phyloP scores from a whole-genome alignment of 2,113 vertebrate species.

The Notechis scutatus region DNA sequence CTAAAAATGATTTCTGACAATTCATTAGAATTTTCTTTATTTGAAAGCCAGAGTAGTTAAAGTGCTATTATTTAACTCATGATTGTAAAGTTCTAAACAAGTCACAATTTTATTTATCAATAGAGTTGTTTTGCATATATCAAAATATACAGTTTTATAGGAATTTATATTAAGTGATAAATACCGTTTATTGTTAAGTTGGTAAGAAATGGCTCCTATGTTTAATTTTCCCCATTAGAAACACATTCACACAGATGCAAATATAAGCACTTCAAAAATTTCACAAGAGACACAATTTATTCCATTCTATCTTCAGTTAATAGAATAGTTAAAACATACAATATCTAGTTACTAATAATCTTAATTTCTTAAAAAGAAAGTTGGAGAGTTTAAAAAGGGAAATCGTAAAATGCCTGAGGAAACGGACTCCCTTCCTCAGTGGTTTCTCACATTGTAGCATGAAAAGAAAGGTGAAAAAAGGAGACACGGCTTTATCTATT shows the following conservation, averaged over 20 bases:
- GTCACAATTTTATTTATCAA: not conserved
- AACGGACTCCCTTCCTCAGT: not conserved
- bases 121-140: not conserved
- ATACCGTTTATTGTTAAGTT: not conserved
- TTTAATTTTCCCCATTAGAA: not conserved
- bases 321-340: not conserved
- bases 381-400: not conserved
- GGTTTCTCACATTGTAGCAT: not conserved
- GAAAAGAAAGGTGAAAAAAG: not conserved
- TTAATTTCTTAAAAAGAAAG: not conserved
- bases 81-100: not conserved
- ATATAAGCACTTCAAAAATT: not conserved
- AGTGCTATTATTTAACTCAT: not conserved
- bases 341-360: not conserved
- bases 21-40: not conserved
- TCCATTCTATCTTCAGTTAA: not conserved
- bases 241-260: not conserved
- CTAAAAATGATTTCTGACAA: not conserved
- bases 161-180: not conserved
- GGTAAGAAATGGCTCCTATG: not conserved
- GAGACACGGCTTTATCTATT: conserved; percentile 7
- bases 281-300: not conserved
- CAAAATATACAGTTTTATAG: not conserved
- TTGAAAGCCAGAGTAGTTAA: not conserved
- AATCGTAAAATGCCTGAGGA: conserved; percentile 10